These are phyloP conservation scores for Dendroctonus ponderosae DNA, from an alignment of 1,140 invertebrate genomes.

Conservation along the genomic window DNA sequence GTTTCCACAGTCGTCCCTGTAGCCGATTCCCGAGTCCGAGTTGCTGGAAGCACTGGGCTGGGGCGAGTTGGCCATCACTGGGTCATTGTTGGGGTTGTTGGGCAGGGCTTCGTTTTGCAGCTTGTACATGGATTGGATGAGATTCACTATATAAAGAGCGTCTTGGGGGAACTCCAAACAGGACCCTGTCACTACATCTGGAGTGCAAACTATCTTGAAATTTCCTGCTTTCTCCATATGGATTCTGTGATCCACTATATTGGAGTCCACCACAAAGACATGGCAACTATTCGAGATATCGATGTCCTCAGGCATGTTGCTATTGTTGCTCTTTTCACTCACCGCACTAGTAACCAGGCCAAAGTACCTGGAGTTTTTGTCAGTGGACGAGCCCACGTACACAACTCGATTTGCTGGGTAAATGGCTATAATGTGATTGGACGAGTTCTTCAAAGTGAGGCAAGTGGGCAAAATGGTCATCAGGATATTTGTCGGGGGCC, in stretches of 20 bases:
- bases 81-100: conserved; percentile 40
- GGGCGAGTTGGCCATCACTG: conserved; percentile 66
- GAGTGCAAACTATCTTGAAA: conserved; percentile 77
- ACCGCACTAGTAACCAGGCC: conserved; percentile 83
- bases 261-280: conserved; percentile 89
- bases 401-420: conserved; percentile 84
- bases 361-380: conserved; percentile 89
- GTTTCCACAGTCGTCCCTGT: conserved; percentile 68
- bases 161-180: conserved; percentile 89
- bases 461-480: conserved; percentile 80
- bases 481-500: conserved; percentile 81
- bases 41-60: conserved; percentile 88
- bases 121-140: conserved; percentile 66
- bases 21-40: conserved; percentile 89
- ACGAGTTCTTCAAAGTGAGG: conserved; percentile 71
- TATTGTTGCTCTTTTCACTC: conserved; percentile 47
- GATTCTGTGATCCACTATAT: conserved; percentile 75
- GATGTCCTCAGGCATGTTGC: conserved; percentile 49
- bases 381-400: conserved; percentile 85
- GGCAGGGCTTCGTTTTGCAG: conserved; percentile 48
- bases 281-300: conserved; percentile 86
- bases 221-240: conserved; percentile 74
- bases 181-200: conserved; percentile 59
- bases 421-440: conserved; percentile 69
- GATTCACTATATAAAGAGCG: conserved; percentile 80